A percentile compares a stretch with the other conserved stretches of the same genome.
These are phyloP conservation scores for Osmoderma eremita DNA, from an alignment of 2,888 invertebrate genomes.

Conservation along the genomic window DNA sequence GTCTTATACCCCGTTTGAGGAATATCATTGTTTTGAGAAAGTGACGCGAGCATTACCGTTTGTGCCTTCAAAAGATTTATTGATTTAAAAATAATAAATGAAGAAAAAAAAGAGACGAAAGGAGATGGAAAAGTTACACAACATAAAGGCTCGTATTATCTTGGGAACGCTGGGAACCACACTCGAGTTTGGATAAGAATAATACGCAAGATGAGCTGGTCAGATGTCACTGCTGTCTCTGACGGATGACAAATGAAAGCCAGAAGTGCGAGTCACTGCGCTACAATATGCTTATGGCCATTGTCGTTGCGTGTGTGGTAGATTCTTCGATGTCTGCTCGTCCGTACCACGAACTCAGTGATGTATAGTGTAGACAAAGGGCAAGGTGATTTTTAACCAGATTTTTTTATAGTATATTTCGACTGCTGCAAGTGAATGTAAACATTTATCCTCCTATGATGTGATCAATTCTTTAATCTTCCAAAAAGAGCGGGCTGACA, in stretches of 20 bases:
- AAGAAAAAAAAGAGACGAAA: constrained; percentile 13
- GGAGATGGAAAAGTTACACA: constrained; percentile 37
- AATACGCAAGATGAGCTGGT: constrained; percentile 59
- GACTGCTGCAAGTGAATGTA: constrained; percentile 16
- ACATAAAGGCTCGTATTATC: constrained; percentile 47
- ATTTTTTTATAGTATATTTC: constrained; percentile 29
- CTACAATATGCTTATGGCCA: constrained; percentile 57
- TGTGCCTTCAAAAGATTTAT: constrained; percentile 32
- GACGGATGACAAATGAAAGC: constrained; percentile 63
- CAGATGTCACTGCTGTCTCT: constrained; percentile 62
- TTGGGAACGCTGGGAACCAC: constrained; percentile 56
- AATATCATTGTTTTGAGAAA: constrained; percentile 33
- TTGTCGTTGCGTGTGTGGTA: constrained; percentile 54
- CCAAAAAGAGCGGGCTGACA: constrained; percentile 4
- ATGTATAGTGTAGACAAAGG: constrained; percentile 29
- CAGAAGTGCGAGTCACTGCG: constrained; percentile 60
- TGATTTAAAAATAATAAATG: constrained; percentile 38
- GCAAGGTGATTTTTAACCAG: constrained; percentile 37
- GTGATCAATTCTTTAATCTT: constrained; percentile 17
- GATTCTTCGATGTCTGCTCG: constrained; percentile 48
- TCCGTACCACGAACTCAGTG: constrained; percentile 36
- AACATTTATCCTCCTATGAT: constrained; percentile 26
- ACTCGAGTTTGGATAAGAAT: constrained; percentile 45
- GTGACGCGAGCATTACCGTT: constrained; percentile 27
- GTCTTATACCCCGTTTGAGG: constrained; percentile 6